Evolutionary conservation across 2,888 invertebrate species (phyloP).

Genomic region (Polyommatus icarus): DNA sequence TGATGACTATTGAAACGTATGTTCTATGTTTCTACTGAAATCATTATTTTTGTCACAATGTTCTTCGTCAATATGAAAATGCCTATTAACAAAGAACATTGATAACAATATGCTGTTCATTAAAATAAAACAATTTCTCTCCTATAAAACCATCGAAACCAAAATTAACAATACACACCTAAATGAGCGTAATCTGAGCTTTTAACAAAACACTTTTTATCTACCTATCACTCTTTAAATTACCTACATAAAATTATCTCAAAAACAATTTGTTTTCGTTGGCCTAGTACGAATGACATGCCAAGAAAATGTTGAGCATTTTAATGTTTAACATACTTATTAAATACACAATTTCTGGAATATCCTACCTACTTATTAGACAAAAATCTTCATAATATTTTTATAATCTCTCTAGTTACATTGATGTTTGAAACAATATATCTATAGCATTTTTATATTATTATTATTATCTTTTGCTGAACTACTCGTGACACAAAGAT

Average conservation of each 20-base stretch:
- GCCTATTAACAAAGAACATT: no score
- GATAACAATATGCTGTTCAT: no score
- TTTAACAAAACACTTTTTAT: not conserved
- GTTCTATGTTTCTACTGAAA: no score
- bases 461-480: not conserved
- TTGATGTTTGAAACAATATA: not conserved
- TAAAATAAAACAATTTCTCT: no score
- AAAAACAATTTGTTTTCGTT: constrained; percentile 1
- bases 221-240: not conserved
- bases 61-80: no score
- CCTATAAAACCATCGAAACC: no score
- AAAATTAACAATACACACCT: not conserved
- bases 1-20: no score
- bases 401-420: not conserved
- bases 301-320: constrained; percentile 19
- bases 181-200: not conserved
- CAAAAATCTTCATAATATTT: constrained; percentile 13
- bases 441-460: not conserved
- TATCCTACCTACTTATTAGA: constrained; percentile 12
- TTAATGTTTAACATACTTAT: not conserved
- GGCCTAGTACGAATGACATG: constrained; percentile 18
- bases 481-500: not conserved
- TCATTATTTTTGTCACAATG: no score
- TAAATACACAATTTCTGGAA: not conserved
- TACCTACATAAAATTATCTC: not conserved